Conservation (phyloP, 2,888 invertebrate genomes). For the Aspidiotus destructor region DNA sequence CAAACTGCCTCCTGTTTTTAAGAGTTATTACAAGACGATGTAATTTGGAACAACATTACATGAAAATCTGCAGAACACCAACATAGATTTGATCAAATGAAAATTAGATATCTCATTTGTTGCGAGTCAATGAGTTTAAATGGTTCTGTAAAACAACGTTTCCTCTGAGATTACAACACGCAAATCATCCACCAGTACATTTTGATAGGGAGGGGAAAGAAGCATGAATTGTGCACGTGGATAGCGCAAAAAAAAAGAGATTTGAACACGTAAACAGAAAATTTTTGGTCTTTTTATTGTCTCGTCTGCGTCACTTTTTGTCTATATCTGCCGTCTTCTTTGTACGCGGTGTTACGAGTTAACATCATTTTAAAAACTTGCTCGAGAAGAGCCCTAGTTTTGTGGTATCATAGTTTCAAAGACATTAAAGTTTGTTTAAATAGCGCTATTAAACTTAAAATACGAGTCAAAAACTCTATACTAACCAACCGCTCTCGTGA, state of each 20-base stretch:
- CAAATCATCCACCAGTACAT: neutral
- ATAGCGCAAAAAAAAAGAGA: too few species aligned
- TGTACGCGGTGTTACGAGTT: constrained; percentile 20
- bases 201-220: neutral
- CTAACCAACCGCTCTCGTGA: constrained; percentile 23
- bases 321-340: constrained; percentile 2
- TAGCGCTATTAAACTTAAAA: constrained; percentile 32
- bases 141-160: too few species aligned
- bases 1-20: too few species aligned
- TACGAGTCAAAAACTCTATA: constrained; percentile 31
- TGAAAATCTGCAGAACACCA: too few species aligned
- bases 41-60: too few species aligned
- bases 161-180: too few species aligned
- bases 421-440: constrained; percentile 33
- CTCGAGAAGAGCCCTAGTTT: constrained; percentile 14
- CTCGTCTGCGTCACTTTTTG: constrained; percentile 11
- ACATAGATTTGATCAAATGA: too few species aligned
- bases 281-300: constrained; percentile 16
- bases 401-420: constrained; percentile 31
- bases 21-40: too few species aligned
- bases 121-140: too few species aligned
- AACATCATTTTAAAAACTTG: constrained; percentile 30
- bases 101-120: too few species aligned
- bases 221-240: neutral
- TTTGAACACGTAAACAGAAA: neutral